Percentiles rank a stretch among this genome's conserved stretches.
These are phyloP conservation scores for Drosophila ohnishii DNA, from an alignment of 1,140 invertebrate species.

Conservation along the genomic window DNA sequence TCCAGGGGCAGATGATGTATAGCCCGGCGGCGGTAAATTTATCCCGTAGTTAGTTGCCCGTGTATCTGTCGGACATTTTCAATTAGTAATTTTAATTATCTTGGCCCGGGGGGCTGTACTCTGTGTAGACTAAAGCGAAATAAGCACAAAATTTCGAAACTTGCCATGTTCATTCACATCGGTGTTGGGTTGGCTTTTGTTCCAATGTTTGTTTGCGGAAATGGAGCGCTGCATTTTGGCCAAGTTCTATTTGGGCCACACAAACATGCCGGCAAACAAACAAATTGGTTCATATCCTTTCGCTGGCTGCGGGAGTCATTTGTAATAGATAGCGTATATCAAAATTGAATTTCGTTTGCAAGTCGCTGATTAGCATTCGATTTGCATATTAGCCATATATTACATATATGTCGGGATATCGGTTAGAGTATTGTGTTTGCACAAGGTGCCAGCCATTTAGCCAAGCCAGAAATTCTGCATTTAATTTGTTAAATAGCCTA, in stretches of 20 bases:
- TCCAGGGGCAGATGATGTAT: slow-evolving; percentile 23
- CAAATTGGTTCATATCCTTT: slow-evolving; percentile 6
- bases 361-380: slow-evolving; percentile 37
- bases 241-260: slow-evolving; percentile 58
- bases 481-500: neutral
- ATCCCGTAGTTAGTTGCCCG: neutral
- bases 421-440: neutral
- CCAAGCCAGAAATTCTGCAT: neutral
- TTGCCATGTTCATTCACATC: neutral
- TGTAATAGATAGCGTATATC: slow-evolving; percentile 40
- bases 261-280: slow-evolving; percentile 39
- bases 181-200: slow-evolving; percentile 16
- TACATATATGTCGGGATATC: neutral
- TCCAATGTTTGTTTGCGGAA: slow-evolving; percentile 61
- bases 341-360: slow-evolving; percentile 24
- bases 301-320: slow-evolving; percentile 14
- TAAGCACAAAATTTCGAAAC: slow-evolving; percentile 25
- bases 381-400: slow-evolving; percentile 31
- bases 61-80: slow-evolving; percentile 35
- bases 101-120: slow-evolving; percentile 1
- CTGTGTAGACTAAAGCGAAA: slow-evolving; percentile 8
- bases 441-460: slow-evolving; percentile 1
- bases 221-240: slow-evolving; percentile 50
- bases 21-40: neutral
- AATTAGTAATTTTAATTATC: slow-evolving; percentile 69